Base-by-base conservation (phyloP, 2,888 invertebrate species). In the Papilio protenor region DNA sequence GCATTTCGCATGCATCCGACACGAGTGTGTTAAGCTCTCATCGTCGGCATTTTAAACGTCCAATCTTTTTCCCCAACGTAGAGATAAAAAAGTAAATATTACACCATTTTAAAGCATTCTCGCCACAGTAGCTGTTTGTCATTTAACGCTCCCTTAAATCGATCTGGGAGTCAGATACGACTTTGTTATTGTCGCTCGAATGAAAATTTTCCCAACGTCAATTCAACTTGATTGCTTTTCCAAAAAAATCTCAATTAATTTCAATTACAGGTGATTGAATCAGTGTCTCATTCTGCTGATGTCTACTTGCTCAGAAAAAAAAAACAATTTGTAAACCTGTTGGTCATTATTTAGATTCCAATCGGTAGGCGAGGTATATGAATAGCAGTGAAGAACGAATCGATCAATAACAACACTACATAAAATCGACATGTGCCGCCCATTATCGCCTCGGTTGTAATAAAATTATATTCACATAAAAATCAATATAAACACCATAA, bases 161-260 rank as follows among this genome's bases (percentile, higher is more conserved):
- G 93, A 94, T 93, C 91, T 88, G 88, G 86, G 88, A 85, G 89
- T 88, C 90, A 92, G 93, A 94, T 93, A 92, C 87, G 87, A 84
- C 82, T 89, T 89, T 92, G 93, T 92, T 93, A 92, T 93, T 91
- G 93, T 94, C 93, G 89, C 90, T 92, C 91, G 89, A 91, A 92
- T 93, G 92, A 92, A 94, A 93, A 93, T 90, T 90, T 92, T 87
- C 85, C 90, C 14, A 61, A 27, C 21, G 27, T 40, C 6, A 33
- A 27, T 92, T 91, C 91, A 92, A 92, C 90, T 82, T 83, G 88
- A 89, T 89, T 92, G 92, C 3, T 64, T 64, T 72, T 40, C 2
- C 18, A 12, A 33, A 3, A 33, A 12, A 12, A 45, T 69, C 10
- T 72, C 3, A 49, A 71, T 71, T 61, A 49, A 49, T 61, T 21